Conservation (phyloP, 1,140 invertebrate genomes). For the Bombus ignitus region DNA sequence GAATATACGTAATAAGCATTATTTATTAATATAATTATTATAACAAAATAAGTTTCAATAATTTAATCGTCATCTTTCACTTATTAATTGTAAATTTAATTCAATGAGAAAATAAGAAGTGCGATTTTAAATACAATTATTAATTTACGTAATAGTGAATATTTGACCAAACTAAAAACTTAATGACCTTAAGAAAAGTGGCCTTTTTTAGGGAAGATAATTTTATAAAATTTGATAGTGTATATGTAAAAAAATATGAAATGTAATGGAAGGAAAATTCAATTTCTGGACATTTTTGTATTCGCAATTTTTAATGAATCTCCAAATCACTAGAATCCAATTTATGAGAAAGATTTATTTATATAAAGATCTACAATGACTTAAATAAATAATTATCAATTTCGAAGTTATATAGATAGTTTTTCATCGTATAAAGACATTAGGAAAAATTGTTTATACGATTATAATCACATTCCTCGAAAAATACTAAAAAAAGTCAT, state of each 20-base stretch:
- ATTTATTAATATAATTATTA: slow-evolving; percentile 26
- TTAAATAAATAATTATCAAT: slow-evolving; percentile 3
- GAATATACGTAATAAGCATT: neutral
- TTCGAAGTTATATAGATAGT: neutral
- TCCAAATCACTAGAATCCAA: neutral
- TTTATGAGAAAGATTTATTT: neutral
- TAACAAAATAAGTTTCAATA: neutral
- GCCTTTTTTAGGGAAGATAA: slow-evolving; percentile 15
- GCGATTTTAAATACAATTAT: neutral
- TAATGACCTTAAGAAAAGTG: slow-evolving; percentile 8
- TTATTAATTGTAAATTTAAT: neutral
- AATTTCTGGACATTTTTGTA: neutral
- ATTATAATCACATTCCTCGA: neutral
- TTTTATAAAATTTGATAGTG: slow-evolving; percentile 19
- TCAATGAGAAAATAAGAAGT: neutral
- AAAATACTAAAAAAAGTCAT: neutral
- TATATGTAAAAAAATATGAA: neutral
- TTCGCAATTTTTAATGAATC: neutral
- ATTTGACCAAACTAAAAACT: slow-evolving; percentile 15
- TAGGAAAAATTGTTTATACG: neutral
- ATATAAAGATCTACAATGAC: neutral
- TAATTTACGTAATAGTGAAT: neutral
- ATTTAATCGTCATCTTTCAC: neutral
- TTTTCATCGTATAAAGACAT: neutral
- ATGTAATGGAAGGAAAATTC: neutral